Conservation (phyloP, 2,888 invertebrate species). For the Keiferia lycopersicella region DNA sequence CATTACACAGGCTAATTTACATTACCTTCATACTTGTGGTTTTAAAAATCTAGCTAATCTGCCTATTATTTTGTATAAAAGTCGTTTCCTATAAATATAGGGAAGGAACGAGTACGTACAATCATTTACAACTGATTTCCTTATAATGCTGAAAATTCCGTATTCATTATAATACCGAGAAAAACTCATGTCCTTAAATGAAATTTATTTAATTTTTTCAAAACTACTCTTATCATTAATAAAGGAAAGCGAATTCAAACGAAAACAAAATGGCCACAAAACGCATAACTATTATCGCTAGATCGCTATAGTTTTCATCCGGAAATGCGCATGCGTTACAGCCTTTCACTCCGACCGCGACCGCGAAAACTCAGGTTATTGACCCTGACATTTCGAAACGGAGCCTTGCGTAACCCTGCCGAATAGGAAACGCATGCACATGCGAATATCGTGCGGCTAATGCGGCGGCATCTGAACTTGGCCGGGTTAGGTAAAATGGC, state of each 20-base stretch:
- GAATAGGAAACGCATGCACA: conserved; percentile 5
- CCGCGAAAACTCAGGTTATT: conserved; percentile 44
- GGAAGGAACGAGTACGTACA: too few relatives aligned
- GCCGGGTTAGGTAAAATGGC: conserved; percentile 41
- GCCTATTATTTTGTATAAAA: too few relatives aligned
- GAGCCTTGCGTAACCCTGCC: conserved; percentile 41
- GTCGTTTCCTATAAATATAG: too few relatives aligned
- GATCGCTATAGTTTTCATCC: conserved; percentile 18
- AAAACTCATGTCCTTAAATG: too few relatives aligned
- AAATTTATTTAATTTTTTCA: too few relatives aligned
- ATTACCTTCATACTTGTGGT: too few relatives aligned
- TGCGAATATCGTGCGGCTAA: neutral
- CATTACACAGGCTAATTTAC: too few relatives aligned
- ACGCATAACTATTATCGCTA: neutral
- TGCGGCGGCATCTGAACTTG: conserved; percentile 36
- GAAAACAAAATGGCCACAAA: conserved; percentile 5
- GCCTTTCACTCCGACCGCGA: conserved; percentile 26
- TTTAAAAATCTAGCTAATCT: too few relatives aligned
- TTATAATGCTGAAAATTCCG: too few relatives aligned
- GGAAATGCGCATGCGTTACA: conserved; percentile 20
- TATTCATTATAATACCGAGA: too few relatives aligned
- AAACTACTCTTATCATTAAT: neutral
- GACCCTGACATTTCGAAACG: conserved; percentile 61
- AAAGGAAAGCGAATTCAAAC: neutral
- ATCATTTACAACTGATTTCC: too few relatives aligned